A percentile compares a stretch with the other conserved stretches of the same genome.
Evolutionary conservation across 2,888 invertebrate species (phyloP).

Genomic region (Eristalis pertinax): DNA sequence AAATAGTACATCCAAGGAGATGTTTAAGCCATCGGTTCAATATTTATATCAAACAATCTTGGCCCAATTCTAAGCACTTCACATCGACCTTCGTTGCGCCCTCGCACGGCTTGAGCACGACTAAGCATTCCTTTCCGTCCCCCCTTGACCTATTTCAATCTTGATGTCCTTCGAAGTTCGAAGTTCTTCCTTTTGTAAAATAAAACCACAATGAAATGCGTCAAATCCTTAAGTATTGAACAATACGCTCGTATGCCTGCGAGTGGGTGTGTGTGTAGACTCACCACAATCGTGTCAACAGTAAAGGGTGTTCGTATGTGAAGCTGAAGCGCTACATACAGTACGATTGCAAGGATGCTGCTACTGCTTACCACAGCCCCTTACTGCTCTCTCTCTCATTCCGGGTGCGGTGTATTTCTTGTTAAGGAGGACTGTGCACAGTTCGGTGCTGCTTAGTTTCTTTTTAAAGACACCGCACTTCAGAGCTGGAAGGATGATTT

Average conservation of each 20-base stretch:
- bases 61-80: background rate
- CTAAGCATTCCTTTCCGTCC: background rate
- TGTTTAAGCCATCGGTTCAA: background rate
- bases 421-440: background rate
- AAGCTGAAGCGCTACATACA: background rate
- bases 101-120: background rate
- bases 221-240: background rate
- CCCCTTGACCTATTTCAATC: constrained; percentile 52
- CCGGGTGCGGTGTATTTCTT: background rate
- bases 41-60: background rate
- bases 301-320: background rate
- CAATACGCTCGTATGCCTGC: background rate
- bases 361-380: background rate
- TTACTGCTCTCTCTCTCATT: background rate
- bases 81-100: background rate
- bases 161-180: constrained; percentile 46
- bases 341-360: background rate
- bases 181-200: background rate
- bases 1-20: background rate
- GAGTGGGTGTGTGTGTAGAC: background rate
- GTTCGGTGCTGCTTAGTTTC: background rate
- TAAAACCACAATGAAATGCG: background rate
- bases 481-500: background rate
- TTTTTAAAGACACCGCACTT: background rate
- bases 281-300: background rate